Evolutionary conservation across 2,797 vertebrate genomes (phyloP).

Genomic region (Sebastes reedi): DNA sequence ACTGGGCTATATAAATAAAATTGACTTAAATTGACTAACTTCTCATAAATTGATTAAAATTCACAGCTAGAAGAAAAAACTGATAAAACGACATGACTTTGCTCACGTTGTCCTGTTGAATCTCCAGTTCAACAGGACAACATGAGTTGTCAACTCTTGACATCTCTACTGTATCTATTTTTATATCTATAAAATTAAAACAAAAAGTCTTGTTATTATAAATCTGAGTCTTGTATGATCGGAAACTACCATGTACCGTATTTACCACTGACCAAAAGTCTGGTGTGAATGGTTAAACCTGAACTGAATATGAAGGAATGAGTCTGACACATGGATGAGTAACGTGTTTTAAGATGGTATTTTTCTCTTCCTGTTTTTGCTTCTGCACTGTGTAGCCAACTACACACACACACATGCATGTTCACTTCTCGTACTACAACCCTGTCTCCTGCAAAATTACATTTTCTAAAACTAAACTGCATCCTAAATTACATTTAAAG

Average conservation of each 20-base stretch:
- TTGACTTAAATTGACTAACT: not conserved
- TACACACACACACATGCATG: not conserved
- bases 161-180: not conserved
- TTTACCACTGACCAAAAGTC: not conserved
- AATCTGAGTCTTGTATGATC: not conserved
- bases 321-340: not conserved
- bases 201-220: not conserved
- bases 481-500: fast-evolving
- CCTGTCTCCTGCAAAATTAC: not conserved
- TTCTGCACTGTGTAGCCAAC: not conserved
- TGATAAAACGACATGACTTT: not conserved
- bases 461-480: not conserved
- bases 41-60: not conserved
- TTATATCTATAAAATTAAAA: not conserved
- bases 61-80: not conserved
- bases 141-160: not conserved
- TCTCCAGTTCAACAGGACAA: not conserved
- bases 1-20: too few relatives aligned
- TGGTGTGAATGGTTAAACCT: not conserved
- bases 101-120: not conserved
- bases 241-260: not conserved
- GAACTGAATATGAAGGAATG: not conserved
- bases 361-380: not conserved
- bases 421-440: fast-evolving
- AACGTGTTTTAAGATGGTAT: not conserved